phyloP scores from a whole-genome alignment of 2,113 vertebrate genomes.

The Thamnophis sirtalis region DNA sequence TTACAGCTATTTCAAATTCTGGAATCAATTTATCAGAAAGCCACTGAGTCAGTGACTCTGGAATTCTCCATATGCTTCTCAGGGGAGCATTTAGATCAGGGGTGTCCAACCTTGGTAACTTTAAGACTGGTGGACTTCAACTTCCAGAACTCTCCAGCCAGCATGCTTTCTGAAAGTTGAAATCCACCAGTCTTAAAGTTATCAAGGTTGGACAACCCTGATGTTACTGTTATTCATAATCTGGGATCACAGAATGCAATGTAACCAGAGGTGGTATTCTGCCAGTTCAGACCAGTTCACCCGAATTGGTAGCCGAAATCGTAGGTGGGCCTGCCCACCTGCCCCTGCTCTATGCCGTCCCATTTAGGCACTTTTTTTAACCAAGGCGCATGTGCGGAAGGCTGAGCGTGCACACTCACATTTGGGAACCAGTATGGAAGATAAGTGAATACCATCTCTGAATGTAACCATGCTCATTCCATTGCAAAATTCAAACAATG shows the following conservation, averaged over 20 bases:
- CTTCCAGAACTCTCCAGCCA: not conserved
- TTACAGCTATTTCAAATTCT: not conserved
- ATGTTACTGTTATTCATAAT: not conserved
- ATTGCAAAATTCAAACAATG: not conserved
- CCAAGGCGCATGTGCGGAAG: no score
- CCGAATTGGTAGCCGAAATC: no score
- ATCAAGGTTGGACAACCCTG: not conserved
- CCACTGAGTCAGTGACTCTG: not conserved
- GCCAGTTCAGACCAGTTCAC: no score
- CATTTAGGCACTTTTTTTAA: no score
- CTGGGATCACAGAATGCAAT: not conserved
- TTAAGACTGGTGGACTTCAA: not conserved
- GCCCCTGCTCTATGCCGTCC: no score
- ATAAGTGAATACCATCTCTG: no score
- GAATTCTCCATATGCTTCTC: not conserved
- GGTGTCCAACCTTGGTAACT: not conserved
- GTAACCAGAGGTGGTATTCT: no score
- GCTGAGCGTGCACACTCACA: no score
- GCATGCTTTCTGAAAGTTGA: not conserved
- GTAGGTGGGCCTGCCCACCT: no score
- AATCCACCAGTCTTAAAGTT: not conserved
- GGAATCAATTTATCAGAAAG: not conserved
- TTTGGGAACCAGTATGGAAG: no score
- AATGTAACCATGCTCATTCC: not conserved
- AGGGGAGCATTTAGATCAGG: not conserved